Evolutionary conservation across 2,888 invertebrate genomes (phyloP), one percentile per base, ranked within the genome.

Genomic region (Malthinus seriepunctatus): DNA sequence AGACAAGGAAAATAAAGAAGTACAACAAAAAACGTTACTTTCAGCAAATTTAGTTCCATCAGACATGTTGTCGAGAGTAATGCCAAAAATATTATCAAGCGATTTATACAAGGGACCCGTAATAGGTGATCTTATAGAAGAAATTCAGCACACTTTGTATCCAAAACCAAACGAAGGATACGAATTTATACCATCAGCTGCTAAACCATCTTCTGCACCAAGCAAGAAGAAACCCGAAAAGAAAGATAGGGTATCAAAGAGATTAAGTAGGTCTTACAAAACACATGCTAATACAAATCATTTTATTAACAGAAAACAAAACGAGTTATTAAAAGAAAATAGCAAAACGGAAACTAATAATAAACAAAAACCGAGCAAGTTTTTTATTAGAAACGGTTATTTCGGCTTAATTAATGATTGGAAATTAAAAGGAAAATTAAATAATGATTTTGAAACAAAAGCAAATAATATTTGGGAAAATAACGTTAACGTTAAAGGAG

Each of bases 111-210:
- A 78, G 37, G 88, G 88, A 9, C 88, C 88, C 0, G 84, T 88
- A 9, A 87, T 88, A 63, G 86, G 86, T 32, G 88, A 88, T 67
- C 80, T 88, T 59, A 84, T 88, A 47, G 83, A 86, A 32, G 87
- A 88, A 80, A 71, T 88, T 32, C 85, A 88, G 68, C 84, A 83
- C 10, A 82, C 71, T 6, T 32, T 59, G 3, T 57, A 64, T 59
- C 51, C 63, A 78, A 23, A 23, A 23, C 62, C 45, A 58, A 8
- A 64, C 78, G 44, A 79, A 78, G 44, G 78, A 74, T 35, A 60
- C 33, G 56, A 63, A 49, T 50, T 56, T 39, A 45, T 58, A 8
- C 62, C 62, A 47, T n/a, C n/a, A 23, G 49, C 52, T 12, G 7
- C 14, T 52, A 35, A 42, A 37, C 34, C 35, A 10, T 10, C 60